Evolutionary conservation across 2,797 vertebrate species (phyloP), one percentile per base, ranked within the genome.

Genomic region (Rhinogobio ventralis): DNA sequence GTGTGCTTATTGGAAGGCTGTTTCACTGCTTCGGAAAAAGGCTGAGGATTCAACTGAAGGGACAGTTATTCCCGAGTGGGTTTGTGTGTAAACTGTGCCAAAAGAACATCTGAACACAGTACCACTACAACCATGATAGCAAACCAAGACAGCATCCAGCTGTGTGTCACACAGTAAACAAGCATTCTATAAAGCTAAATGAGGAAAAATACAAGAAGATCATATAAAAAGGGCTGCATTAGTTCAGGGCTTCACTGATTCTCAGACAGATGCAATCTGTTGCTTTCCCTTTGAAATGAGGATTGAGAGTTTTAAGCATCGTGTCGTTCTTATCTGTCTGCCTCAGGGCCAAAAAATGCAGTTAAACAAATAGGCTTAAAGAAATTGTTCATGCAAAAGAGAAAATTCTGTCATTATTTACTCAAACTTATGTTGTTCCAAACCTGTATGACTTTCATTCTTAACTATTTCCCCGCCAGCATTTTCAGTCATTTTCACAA

Each of bases 261-360:
- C 78, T 80, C 74, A 64, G 51, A 51, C 11, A 72, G 51, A 82
- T 76, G 86, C 83, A 17, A 85, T 81, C 79, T 66, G 82, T 66
- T 75, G n/a, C 45, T 66, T 82, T 82, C 45, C 79, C 51, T 75
- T 85, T 79, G 28, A 87, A 64, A 51, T 51, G 9, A 84, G 66
- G 66, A 55, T n/a, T 79, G 33, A 86, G 75, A 55, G 87, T 82
- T 85, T 80, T 78, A 85, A 79, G 62, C 49, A 62, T 67, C 74
- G 72, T 82, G 75, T 86, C 71, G 67, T 79, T 62, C 69, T 51
- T 83, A 83, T 86, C 49, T 57, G 69, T 46, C 55, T 71, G 10
- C 80, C 84, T 84, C 45, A 45, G 72, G 68, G 67, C 49, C 72
- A 49, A 53, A 81, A 39, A 45, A 42, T 79, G 15, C 55, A 79